Percentiles rank a stretch among this genome's conserved stretches.
Evolutionary conservation across 92 coral and sea anemone genomes (phyloP).

Genomic region (Epizoanthus scotinus): DNA sequence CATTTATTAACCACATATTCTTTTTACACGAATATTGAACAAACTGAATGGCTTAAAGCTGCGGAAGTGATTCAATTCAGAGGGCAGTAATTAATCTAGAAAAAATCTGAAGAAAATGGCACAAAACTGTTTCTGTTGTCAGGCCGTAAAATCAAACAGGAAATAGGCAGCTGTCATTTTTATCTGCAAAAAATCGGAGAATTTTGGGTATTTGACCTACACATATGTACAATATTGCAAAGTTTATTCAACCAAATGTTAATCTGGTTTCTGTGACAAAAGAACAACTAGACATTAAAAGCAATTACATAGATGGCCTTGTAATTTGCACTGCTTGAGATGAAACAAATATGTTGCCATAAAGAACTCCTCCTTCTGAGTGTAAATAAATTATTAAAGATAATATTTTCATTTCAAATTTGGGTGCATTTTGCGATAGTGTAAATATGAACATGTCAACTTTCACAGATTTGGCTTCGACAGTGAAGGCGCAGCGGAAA

Average conservation of each 20-base stretch:
- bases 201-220: conserved; percentile 53
- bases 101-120: conserved; percentile 66
- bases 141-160: conserved; percentile 72
- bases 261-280: conserved; percentile 79
- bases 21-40: conserved; percentile 38
- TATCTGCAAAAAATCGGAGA: conserved; percentile 85
- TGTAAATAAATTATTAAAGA: conserved; percentile 42
- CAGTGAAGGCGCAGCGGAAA: neutral
- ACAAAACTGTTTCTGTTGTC: conserved; percentile 58
- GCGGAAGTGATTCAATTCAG: conserved; percentile 45
- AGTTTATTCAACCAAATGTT: conserved; percentile 77
- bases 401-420: conserved; percentile 41
- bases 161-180: conserved; percentile 82
- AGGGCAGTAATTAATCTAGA: conserved; percentile 51
- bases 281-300: conserved; percentile 57
- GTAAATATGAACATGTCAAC: conserved; percentile 37
- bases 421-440: conserved; percentile 17
- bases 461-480: neutral
- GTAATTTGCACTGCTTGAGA: conserved; percentile 80
- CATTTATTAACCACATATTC: conserved; percentile 33
- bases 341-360: conserved; percentile 80
- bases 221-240: conserved; percentile 54
- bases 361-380: conserved; percentile 46
- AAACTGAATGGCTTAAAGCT: conserved; percentile 29
- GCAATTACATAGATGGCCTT: conserved; percentile 87